These are phyloP conservation scores for Aegithalos caudatus DNA, from an alignment of 2,113 vertebrate genomes.

Conservation along the genomic window DNA sequence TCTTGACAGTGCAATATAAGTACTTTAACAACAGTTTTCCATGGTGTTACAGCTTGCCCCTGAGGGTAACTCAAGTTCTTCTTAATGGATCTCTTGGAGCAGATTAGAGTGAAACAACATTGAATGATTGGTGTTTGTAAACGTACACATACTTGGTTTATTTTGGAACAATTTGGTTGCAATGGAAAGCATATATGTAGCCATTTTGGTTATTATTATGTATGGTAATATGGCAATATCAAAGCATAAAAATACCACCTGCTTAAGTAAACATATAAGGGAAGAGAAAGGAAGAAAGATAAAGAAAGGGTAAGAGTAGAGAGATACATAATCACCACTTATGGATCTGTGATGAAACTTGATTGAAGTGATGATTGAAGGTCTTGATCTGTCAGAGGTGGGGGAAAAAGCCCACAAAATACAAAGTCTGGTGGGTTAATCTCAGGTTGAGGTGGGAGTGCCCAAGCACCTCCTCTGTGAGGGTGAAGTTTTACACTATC, in stretches of 20 bases:
- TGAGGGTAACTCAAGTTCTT: not conserved
- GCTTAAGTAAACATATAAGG: fast-evolving
- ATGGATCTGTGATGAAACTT: not conserved
- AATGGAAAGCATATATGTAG: not conserved
- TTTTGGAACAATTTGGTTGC: not conserved
- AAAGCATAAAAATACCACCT: not conserved
- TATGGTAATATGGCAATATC: not conserved
- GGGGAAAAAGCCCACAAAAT: not conserved
- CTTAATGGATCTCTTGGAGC: not conserved
- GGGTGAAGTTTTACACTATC: fast-evolving
- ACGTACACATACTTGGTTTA: not conserved
- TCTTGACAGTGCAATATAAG: not conserved
- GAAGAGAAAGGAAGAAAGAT: not conserved
- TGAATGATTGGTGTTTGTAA: not conserved
- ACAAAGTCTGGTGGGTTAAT: not conserved
- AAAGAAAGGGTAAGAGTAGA: not conserved
- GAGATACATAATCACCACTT: not conserved
- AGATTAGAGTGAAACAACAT: not conserved
- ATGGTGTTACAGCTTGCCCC: fast-evolving
- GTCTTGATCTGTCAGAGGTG: not conserved
- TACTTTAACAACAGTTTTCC: not conserved
- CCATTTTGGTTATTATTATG: not conserved
- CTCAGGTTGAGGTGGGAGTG: not conserved
- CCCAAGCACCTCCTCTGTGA: not conserved
- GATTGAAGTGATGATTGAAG: not conserved